These are phyloP conservation scores for Lichenostomus cassidix DNA, from an alignment of 2,113 vertebrate genomes.

Conservation along the genomic window DNA sequence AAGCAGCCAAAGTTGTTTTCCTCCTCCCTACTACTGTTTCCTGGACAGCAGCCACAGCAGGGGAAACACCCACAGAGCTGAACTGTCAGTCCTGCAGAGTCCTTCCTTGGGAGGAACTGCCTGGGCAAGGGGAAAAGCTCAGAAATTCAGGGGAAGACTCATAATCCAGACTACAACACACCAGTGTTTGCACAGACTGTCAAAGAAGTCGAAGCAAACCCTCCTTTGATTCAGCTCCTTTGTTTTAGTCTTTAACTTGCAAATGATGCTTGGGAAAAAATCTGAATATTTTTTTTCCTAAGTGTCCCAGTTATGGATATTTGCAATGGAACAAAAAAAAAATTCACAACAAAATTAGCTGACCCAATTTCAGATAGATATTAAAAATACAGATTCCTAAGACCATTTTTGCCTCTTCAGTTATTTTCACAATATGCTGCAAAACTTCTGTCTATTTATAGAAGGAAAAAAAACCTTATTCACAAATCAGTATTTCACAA, in stretches of 20 bases:
- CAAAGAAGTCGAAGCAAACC: background rate
- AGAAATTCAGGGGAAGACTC: background rate
- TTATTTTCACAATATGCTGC: background rate
- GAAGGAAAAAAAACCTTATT: background rate
- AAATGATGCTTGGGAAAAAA: background rate
- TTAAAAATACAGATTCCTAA: background rate
- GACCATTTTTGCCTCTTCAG: background rate
- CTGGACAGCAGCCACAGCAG: background rate
- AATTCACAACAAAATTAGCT: background rate
- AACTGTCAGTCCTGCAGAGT: background rate
- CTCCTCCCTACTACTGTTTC: background rate
- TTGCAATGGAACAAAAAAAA: background rate
- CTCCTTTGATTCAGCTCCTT: background rate
- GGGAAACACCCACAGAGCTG: background rate
- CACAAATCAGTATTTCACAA: background rate
- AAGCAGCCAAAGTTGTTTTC: background rate
- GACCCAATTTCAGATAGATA: conserved; percentile 11
- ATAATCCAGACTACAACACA: background rate
- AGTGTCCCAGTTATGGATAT: conserved; percentile 8
- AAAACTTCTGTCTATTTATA: background rate
- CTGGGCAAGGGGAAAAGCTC: background rate
- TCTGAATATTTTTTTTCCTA: background rate
- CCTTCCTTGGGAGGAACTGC: background rate
- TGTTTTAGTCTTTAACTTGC: background rate
- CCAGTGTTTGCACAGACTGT: background rate